Percentiles rank a stretch among this genome's conserved stretches.
Evolutionary conservation across 2,797 vertebrate species (phyloP).

Genomic region (Lophura swinhoii): DNA sequence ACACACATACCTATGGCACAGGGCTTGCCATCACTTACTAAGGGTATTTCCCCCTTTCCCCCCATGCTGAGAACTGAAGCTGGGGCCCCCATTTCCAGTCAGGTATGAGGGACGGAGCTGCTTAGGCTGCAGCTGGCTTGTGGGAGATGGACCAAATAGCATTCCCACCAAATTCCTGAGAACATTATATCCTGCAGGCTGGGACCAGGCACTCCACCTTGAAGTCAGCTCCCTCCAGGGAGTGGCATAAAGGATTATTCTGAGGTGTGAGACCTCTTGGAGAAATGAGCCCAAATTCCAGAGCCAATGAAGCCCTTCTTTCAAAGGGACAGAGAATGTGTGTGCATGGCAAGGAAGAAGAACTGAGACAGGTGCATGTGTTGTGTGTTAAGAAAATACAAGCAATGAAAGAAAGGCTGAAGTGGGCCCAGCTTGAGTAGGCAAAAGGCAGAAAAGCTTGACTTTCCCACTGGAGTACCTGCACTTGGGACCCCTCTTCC

Average conservation of each 20-base stretch:
- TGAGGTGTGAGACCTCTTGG: neutral
- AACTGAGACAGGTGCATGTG: neutral
- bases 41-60: neutral
- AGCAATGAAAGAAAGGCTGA: neutral
- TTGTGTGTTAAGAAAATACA: neutral
- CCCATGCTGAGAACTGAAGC: neutral
- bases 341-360: neutral
- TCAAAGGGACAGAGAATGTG: fast-evolving
- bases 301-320: neutral
- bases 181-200: neutral
- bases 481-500: neutral
- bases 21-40: neutral
- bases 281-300: slow-evolving; percentile 4
- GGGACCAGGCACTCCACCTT: neutral
- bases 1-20: fast-evolving
- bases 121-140: neutral
- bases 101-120: neutral
- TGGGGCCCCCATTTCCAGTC: neutral
- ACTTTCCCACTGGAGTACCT: neutral
- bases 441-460: neutral
- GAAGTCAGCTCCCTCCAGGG: neutral
- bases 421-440: neutral
- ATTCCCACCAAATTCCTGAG: slow-evolving; percentile 62
- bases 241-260: neutral
- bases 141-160: neutral